Percentiles rank a stretch among this genome's conserved stretches.
These are phyloP conservation scores for Mormyrus lacerda DNA, from an alignment of 2,113 vertebrate genomes.

Conservation along the genomic window DNA sequence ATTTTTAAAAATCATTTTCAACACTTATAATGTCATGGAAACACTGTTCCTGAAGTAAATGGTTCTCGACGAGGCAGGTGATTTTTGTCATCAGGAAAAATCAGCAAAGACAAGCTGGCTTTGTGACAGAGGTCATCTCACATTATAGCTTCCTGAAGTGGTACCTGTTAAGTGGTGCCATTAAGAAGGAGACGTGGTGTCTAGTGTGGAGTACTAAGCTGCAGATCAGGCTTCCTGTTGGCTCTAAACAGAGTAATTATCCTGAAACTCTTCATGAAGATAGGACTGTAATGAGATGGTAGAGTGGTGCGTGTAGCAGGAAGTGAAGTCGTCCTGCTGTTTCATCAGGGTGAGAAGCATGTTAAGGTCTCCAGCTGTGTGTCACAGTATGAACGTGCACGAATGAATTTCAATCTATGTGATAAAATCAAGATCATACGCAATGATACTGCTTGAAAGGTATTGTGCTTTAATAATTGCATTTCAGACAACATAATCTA, in stretches of 20 bases:
- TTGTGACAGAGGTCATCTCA: neutral
- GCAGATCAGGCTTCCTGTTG: slow-evolving; percentile 2
- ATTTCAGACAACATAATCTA: neutral
- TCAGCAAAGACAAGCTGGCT: neutral
- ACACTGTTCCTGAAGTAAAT: neutral
- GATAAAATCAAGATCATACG: neutral
- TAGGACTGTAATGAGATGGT: neutral
- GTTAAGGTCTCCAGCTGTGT: neutral
- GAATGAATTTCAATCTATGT: neutral
- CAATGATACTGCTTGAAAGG: neutral
- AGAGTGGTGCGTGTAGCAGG: neutral
- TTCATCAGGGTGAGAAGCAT: neutral
- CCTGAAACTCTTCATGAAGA: neutral
- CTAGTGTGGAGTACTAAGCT: neutral
- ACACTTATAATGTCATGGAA: neutral
- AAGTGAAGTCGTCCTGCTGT: neutral
- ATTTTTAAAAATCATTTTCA: neutral
- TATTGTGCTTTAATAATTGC: neutral
- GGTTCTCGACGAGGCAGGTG: neutral
- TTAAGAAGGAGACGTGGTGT: slow-evolving; percentile 12
- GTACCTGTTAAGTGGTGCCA: slow-evolving; percentile 11
- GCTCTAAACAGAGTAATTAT: neutral
- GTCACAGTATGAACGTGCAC: neutral
- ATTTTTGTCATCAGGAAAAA: neutral
- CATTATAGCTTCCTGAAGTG: neutral